Conservation (phyloP, 1,140 invertebrate species). For the Copidosoma floridanum region DNA sequence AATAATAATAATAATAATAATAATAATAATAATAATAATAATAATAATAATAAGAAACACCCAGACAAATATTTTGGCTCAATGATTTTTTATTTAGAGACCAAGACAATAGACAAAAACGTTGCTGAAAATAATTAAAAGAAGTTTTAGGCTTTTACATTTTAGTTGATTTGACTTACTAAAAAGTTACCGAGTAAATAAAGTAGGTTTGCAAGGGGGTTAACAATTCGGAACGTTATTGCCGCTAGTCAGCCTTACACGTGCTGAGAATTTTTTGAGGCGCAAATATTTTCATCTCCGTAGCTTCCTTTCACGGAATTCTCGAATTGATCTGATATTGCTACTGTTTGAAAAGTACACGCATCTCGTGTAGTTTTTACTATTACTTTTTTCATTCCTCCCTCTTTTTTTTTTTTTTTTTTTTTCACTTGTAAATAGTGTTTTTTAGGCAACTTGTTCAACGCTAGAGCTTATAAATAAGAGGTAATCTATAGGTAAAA, state of each 20-base stretch:
- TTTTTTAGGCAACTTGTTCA: slow-evolving; percentile 13
- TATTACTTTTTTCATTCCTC: slow-evolving; percentile 8
- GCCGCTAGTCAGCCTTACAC: too few species aligned
- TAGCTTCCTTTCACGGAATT: too few species aligned
- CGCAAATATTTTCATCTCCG: too few species aligned
- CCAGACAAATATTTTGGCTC: too few species aligned
- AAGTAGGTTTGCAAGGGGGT: background rate
- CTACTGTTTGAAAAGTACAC: slow-evolving; percentile 13
- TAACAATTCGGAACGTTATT: too few species aligned
- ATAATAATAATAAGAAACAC: too few species aligned
- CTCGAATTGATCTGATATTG: slow-evolving; percentile 5
- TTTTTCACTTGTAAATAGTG: slow-evolving; percentile 4
- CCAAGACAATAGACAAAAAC: slow-evolving; percentile 12
- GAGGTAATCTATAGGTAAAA: too few species aligned
- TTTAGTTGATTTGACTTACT: background rate
- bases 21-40: too few species aligned
- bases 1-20: too few species aligned
- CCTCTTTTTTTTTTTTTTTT: slow-evolving; percentile 9
- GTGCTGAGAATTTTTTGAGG: too few species aligned
- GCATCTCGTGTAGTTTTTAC: too few species aligned
- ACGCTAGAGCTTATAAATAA: slow-evolving; percentile 16
- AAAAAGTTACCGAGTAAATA: background rate
- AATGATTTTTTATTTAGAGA: slow-evolving; percentile 17
- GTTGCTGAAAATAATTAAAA: slow-evolving; percentile 1
- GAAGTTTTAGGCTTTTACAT: slow-evolving; percentile 3